Conservation (phyloP, 1,140 invertebrate genomes). For the Platyscapa corneri region DNA sequence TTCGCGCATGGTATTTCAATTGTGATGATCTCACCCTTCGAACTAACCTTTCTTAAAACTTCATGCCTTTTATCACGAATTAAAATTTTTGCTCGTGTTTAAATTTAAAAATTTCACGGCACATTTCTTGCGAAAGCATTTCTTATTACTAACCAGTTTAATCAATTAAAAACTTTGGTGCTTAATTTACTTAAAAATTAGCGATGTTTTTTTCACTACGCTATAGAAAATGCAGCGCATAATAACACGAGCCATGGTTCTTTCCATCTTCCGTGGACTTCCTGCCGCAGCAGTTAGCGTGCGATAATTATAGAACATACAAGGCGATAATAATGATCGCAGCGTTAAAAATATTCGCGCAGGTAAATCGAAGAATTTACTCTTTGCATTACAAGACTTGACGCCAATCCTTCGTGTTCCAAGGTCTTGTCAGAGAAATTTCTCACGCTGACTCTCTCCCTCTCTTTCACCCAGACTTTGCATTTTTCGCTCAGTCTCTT, state of each 20-base stretch:
- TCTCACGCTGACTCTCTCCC: conserved; percentile 61
- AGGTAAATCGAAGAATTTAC: conserved; percentile 35
- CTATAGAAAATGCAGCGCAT: not conserved
- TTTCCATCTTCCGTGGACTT: conserved; percentile 12
- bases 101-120: too few species aligned
- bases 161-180: not conserved
- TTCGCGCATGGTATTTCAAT: not conserved
- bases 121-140: not conserved
- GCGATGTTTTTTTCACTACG: not conserved
- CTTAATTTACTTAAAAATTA: not conserved
- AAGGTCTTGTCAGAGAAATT: conserved; percentile 61
- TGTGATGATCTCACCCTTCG: not conserved
- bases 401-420: conserved; percentile 42
- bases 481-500: conserved; percentile 44
- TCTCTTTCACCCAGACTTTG: conserved; percentile 42
- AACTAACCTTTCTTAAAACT: not conserved
- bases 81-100: too few species aligned
- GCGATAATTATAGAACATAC: conserved; percentile 40
- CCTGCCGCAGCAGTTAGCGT: conserved; percentile 11
- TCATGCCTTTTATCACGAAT: too few species aligned
- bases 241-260: conserved; percentile 14
- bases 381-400: conserved; percentile 32
- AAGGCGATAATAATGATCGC: conserved; percentile 40
- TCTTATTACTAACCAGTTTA: not conserved
- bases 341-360: conserved; percentile 35